A percentile compares a stretch with the other conserved stretches of the same genome.
phyloP scores from a whole-genome alignment of 2,113 vertebrate genomes.

The Tamias sibiricus region DNA sequence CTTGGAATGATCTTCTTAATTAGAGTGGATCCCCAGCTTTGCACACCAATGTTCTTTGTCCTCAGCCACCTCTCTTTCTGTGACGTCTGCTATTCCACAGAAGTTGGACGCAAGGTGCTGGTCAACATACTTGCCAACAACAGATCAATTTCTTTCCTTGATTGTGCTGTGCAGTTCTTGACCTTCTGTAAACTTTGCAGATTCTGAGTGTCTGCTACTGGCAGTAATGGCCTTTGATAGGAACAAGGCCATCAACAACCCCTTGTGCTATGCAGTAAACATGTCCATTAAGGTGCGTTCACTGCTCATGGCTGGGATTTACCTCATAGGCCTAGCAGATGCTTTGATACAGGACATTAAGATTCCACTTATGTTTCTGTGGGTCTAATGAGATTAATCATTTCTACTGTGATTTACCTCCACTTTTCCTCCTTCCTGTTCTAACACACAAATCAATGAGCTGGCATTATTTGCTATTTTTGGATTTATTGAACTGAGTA shows the following conservation, averaged over 20 bases:
- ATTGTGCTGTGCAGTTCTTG: conserved; percentile 49
- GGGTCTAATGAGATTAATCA: conserved; percentile 71
- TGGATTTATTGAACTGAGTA: conserved; percentile 20
- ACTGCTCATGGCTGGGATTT: not conserved
- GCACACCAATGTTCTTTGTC: not conserved
- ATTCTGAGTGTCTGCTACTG: conserved; percentile 38
- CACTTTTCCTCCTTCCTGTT: conserved; percentile 65
- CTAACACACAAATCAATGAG: conserved; percentile 54
- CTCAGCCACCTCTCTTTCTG: conserved; percentile 8
- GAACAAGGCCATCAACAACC: conserved; percentile 31
- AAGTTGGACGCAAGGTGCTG: conserved; percentile 19
- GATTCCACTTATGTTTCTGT: conserved; percentile 52
- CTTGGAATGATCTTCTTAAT: too few relatives aligned
- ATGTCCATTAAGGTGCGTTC: conserved; percentile 56
- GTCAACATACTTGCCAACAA: not conserved
- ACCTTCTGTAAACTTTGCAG: not conserved
- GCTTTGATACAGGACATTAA: not conserved
- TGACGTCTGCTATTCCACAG: conserved; percentile 29
- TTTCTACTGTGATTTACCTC: conserved; percentile 74
- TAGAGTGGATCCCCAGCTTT: too few relatives aligned
- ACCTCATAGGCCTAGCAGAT: not conserved
- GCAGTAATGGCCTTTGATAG: not conserved
- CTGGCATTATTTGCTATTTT: conserved; percentile 32
- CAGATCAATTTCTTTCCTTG: not conserved
- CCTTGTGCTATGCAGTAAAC: conserved; percentile 42